Base-by-base conservation (phyloP, 2,888 invertebrate genomes). In the Amphiduros pacificus region DNA sequence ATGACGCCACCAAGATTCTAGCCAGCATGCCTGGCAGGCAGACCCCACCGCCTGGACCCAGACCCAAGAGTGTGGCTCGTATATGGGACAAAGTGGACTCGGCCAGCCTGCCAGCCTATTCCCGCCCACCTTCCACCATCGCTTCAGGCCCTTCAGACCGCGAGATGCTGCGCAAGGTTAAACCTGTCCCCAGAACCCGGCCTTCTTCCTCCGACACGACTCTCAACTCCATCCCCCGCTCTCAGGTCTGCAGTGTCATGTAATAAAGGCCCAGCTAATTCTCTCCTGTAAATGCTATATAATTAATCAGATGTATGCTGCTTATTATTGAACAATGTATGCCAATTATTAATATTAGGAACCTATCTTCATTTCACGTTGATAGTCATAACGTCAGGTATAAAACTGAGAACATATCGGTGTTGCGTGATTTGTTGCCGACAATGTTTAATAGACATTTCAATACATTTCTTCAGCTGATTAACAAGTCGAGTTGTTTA, bases 81-180 rank as follows among this genome's bases (percentile, higher is more conserved):
- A 58, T 72, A 5, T 78, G 78, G 79, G 79, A 79, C 64, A 77
- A 71, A 66, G 68, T 77, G 22, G 72, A 75, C 60, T 50, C 63
- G 26, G 52, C 53, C 29, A 65, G 62, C 9, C 56, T 64, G 14
- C 72, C 74, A 0, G 68, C 68, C 11, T 75, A 74, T 57, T 74
- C 76, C n/a, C 66, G 77, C 5, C 76, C 77, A 1, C 75, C 76
- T 4, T 75, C 76, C n/a, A 73, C 73, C 3, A 32, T 71, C 11
- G 69, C 36, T 22, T 59, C 26, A 63, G 72, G 71, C 0, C 71
- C 73, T 5, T 69, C 65, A 20, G 77, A 79, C 62, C 73, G 72
- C 54, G 66, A 70, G 4, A 62, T 74, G 5, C 65, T 79, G 50
- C 66, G 70, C 5, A 67, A 73, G 55, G 69, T 78, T 11, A 71